A percentile compares a stretch with the other conserved stretches of the same genome.
Conservation (phyloP, 2,113 vertebrate genomes). For the Anarrhichthys ocellatus region DNA sequence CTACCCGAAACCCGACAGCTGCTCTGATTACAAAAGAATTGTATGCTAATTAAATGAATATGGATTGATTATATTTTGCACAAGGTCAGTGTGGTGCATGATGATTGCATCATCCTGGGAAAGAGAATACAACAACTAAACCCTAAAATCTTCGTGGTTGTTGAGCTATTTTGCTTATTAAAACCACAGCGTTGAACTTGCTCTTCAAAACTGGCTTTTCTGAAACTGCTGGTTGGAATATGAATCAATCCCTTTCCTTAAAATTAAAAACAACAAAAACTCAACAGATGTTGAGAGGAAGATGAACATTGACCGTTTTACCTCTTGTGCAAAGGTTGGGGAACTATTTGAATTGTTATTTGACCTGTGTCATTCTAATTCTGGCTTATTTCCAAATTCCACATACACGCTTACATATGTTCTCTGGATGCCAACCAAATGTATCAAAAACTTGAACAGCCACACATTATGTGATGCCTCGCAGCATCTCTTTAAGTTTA, state of each 20-base stretch:
- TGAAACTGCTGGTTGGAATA: slow-evolving; percentile 51
- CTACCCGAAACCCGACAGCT: slow-evolving; percentile 17
- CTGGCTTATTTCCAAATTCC: slow-evolving; percentile 24
- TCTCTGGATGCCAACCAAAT: slow-evolving; percentile 7
- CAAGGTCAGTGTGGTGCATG: slow-evolving; percentile 37
- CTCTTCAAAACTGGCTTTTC: slow-evolving; percentile 38
- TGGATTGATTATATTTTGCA: slow-evolving; percentile 44
- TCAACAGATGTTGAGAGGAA: slow-evolving; percentile 14
- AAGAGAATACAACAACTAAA: slow-evolving; percentile 43
- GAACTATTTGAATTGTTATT: slow-evolving; percentile 6
- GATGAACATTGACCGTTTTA: slow-evolving; percentile 11
- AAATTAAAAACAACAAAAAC: slow-evolving; percentile 18
- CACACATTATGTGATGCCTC: not conserved
- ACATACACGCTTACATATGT: not conserved
- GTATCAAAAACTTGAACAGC: not conserved
- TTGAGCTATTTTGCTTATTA: slow-evolving; percentile 53
- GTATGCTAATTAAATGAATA: slow-evolving; percentile 31
- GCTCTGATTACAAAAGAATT: slow-evolving; percentile 13
- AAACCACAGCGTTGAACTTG: slow-evolving; percentile 43
- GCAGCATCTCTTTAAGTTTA: not conserved
- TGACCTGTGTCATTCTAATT: slow-evolving; percentile 27
- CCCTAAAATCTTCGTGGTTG: slow-evolving; percentile 27
- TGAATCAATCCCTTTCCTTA: slow-evolving; percentile 35
- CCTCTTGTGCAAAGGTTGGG: not conserved
- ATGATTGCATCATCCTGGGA: slow-evolving; percentile 43